A percentile compares a stretch with the other conserved stretches of the same genome.
Evolutionary conservation across 2,113 vertebrate genomes (phyloP).

Genomic region (Dendrocopos noguchii): DNA sequence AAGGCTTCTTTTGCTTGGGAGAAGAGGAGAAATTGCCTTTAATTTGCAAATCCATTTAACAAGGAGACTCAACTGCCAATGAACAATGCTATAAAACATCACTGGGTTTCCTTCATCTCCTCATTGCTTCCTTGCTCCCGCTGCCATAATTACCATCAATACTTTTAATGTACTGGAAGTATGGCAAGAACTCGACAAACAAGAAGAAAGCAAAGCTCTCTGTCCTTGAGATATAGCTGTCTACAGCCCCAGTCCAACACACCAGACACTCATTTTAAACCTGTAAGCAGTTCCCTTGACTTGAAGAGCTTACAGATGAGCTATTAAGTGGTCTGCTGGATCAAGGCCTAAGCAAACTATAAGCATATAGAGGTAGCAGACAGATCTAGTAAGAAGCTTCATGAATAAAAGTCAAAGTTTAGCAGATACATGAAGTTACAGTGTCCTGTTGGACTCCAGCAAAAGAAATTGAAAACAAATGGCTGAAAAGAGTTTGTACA

Average conservation of each 20-base stretch:
- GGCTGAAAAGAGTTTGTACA: background rate
- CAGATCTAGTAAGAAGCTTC: background rate
- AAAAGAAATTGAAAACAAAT: background rate
- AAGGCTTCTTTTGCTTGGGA: background rate
- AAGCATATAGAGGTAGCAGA: background rate
- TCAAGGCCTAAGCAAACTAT: background rate
- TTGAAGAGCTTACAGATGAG: background rate
- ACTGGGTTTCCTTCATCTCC: background rate
- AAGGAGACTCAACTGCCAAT: slow-evolving; percentile 48
- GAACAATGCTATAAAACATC: slow-evolving; percentile 35
- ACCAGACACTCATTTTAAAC: background rate
- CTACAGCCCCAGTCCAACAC: background rate
- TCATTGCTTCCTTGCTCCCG: background rate
- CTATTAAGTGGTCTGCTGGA: slow-evolving; percentile 26
- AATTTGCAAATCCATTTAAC: slow-evolving; percentile 52
- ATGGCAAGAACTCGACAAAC: background rate
- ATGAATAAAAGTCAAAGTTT: background rate
- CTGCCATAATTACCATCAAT: background rate
- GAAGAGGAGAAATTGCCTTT: slow-evolving; percentile 61
- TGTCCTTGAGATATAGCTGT: background rate
- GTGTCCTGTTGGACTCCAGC: background rate
- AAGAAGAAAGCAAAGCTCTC: background rate
- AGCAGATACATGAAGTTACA: background rate
- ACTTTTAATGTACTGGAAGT: background rate
- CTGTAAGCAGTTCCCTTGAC: background rate